Percentiles rank a stretch among this genome's conserved stretches.
phyloP scores from a whole-genome alignment of 2,888 invertebrate genomes.

The Corbicula japonica region DNA sequence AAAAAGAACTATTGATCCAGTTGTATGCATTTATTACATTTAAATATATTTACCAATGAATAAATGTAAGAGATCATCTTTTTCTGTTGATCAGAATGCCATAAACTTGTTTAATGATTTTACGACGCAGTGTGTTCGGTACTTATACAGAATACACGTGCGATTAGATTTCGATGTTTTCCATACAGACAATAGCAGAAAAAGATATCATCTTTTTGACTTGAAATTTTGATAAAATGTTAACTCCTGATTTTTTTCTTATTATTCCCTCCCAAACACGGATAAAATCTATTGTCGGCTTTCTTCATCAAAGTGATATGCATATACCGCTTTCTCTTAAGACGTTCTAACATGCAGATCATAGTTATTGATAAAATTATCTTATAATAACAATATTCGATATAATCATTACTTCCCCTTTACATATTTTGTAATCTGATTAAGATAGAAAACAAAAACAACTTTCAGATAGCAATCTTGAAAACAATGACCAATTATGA shows the following conservation, averaged over 20 bases:
- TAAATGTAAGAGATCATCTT: conserved; percentile 13
- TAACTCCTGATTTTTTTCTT: conserved; percentile 32
- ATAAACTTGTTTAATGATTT: conserved; percentile 14
- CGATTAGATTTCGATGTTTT: not conserved
- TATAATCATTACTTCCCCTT: conserved; percentile 41
- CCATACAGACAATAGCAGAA: not conserved
- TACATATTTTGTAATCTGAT: conserved; percentile 10
- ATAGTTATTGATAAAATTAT: conserved; percentile 32
- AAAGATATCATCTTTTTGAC: not conserved
- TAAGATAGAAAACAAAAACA: conserved; percentile 3
- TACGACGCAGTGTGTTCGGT: too few relatives aligned
- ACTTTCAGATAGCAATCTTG: too few relatives aligned
- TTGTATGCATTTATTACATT: too few relatives aligned
- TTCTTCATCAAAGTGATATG: conserved; percentile 22
- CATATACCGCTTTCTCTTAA: conserved; percentile 12
- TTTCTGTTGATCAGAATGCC: not conserved
- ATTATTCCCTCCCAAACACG: conserved; percentile 48
- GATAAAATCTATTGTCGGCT: conserved; percentile 43
- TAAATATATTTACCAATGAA: too few relatives aligned
- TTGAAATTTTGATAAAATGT: conserved; percentile 25
- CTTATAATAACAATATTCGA: conserved; percentile 34
- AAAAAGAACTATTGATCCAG: too few relatives aligned
- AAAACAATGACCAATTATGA: too few relatives aligned
- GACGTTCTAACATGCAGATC: conserved; percentile 21
- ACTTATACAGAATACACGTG: not conserved